These are phyloP conservation scores for Apodemia mormo DNA, from an alignment of 2,888 invertebrate species.

Conservation along the genomic window DNA sequence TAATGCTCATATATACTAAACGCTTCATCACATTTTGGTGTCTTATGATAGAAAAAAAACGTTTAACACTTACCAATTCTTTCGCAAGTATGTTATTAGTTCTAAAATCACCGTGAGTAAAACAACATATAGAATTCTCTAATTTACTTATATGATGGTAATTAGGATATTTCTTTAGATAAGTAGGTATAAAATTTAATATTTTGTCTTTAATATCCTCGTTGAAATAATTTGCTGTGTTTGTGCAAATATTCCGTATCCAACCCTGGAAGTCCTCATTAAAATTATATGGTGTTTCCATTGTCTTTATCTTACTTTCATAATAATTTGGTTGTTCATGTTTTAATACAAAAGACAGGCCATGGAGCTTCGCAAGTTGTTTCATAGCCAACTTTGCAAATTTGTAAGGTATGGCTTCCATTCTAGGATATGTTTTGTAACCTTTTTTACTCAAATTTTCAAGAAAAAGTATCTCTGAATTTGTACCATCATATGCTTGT, in stretches of 20 bases:
- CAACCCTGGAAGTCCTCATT: constrained; percentile 33
- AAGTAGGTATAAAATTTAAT: constrained; percentile 34
- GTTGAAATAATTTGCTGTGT: constrained; percentile 41
- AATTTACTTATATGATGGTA: constrained; percentile 25
- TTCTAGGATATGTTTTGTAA: constrained; percentile 42
- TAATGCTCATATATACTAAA: background rate
- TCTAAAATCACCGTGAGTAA: constrained; percentile 38
- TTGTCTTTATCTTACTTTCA: constrained; percentile 40
- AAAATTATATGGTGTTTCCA: constrained; percentile 23
- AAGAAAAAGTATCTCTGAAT: constrained; percentile 31
- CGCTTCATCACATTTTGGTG: too few relatives aligned
- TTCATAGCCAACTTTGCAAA: constrained; percentile 44
- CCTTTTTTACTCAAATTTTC: constrained; percentile 42
- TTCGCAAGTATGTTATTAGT: constrained; percentile 34
- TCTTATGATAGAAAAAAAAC: too few relatives aligned
- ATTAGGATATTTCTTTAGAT: constrained; percentile 34
- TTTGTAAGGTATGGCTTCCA: constrained; percentile 39
- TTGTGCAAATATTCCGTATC: constrained; percentile 31
- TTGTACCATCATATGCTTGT: constrained; percentile 29
- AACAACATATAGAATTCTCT: constrained; percentile 31
- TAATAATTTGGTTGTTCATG: constrained; percentile 41
- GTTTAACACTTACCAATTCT: constrained; percentile 29
- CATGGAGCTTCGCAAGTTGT: constrained; percentile 47
- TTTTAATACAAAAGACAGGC: constrained; percentile 44
- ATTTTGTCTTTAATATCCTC: constrained; percentile 40